Evolutionary conservation across 1,140 invertebrate genomes (phyloP).

Genomic region (Platyura marginata): DNA sequence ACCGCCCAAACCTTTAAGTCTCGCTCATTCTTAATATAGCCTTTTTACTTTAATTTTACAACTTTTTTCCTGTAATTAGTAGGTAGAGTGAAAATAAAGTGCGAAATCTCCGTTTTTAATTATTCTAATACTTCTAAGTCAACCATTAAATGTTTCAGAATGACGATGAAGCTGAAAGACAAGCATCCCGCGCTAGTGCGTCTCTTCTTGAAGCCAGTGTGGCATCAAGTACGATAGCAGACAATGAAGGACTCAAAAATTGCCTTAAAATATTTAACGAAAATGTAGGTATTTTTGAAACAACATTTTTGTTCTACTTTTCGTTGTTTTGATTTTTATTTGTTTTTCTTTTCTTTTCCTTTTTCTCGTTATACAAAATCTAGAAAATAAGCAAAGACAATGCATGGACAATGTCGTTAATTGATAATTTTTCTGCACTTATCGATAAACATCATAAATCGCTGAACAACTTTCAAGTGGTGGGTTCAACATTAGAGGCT

Average conservation of each 20-base stretch:
- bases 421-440: slow-evolving; percentile 49
- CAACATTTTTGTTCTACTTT: neutral
- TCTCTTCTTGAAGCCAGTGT: slow-evolving; percentile 1
- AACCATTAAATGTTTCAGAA: no score
- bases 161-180: slow-evolving; percentile 21
- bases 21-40: no score
- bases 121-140: no score
- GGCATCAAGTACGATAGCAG: slow-evolving; percentile 9
- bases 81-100: no score
- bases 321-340: neutral
- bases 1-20: no score
- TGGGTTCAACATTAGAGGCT: slow-evolving; percentile 50
- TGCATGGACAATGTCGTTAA: slow-evolving; percentile 52
- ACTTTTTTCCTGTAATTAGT: no score
- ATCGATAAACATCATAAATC: slow-evolving; percentile 38
- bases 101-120: no score
- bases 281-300: slow-evolving; percentile 7
- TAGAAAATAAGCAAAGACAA: slow-evolving; percentile 53
- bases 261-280: slow-evolving; percentile 21
- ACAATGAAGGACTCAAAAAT: slow-evolving; percentile 16
- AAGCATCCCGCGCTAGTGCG: slow-evolving; percentile 12
- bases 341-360: neutral
- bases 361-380: neutral
- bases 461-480: slow-evolving; percentile 46
- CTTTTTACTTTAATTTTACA: no score